These are phyloP conservation scores for Pomatorhinus ruficollis DNA, from an alignment of 2,113 vertebrate species.

Conservation along the genomic window DNA sequence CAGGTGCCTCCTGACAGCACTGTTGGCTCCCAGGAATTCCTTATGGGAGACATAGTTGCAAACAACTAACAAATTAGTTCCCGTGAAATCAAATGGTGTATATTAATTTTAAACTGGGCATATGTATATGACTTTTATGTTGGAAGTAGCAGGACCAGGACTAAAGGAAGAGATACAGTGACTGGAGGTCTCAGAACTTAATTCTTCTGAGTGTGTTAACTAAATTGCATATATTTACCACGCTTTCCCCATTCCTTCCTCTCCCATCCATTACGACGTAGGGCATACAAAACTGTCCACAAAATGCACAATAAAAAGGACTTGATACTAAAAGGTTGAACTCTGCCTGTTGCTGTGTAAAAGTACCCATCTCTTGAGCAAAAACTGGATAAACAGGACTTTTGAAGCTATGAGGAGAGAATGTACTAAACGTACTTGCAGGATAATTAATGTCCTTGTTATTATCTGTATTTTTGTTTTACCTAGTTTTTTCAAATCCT, in stretches of 20 bases:
- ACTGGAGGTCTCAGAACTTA: neutral
- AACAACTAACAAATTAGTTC: neutral
- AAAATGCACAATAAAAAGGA: neutral
- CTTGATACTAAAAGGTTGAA: neutral
- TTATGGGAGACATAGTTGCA: neutral
- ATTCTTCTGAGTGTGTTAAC: neutral
- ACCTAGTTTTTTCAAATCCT: neutral
- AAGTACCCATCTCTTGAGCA: neutral
- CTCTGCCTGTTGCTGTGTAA: neutral
- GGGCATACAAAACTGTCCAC: neutral
- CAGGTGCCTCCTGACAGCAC: neutral
- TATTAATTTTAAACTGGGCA: neutral
- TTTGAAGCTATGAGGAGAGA: neutral
- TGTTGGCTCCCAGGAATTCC: neutral
- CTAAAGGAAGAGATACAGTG: neutral
- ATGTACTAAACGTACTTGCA: neutral
- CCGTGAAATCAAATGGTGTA: neutral
- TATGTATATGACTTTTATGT: neutral
- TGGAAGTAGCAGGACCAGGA: neutral
- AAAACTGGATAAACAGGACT: conserved; percentile 1
- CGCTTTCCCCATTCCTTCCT: neutral
- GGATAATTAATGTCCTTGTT: neutral
- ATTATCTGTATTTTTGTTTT: neutral
- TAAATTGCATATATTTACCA: neutral
- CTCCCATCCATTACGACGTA: neutral